A percentile compares a stretch with the other conserved stretches of the same genome.
Evolutionary conservation across 2,888 invertebrate species (phyloP).

Genomic region (Malthinus seriepunctatus): DNA sequence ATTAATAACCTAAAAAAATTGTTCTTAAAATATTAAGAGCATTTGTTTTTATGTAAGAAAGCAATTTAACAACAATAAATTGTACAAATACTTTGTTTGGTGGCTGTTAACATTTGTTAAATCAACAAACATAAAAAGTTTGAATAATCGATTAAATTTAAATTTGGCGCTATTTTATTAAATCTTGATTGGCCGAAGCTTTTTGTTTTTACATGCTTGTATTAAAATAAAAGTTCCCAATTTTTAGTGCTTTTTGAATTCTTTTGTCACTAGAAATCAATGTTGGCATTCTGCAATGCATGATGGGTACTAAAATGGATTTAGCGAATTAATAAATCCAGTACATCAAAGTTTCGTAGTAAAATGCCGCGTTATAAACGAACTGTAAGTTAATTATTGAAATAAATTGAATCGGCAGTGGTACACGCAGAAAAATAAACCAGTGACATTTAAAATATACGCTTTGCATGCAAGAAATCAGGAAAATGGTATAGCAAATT

Average conservation of each 20-base stretch:
- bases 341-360: slow-evolving; percentile 8
- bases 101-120: too few relatives aligned
- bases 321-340: slow-evolving; percentile 42
- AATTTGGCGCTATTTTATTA: not conserved
- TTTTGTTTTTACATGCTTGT: slow-evolving; percentile 16
- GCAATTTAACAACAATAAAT: too few relatives aligned
- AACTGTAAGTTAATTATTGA: slow-evolving; percentile 49
- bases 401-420: slow-evolving; percentile 22
- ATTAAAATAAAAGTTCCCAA: slow-evolving; percentile 47
- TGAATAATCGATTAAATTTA: not conserved
- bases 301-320: slow-evolving; percentile 50
- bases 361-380: slow-evolving; percentile 54
- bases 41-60: too few relatives aligned
- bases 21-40: too few relatives aligned
- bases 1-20: too few relatives aligned
- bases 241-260: slow-evolving; percentile 53
- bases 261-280: slow-evolving; percentile 55
- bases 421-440: slow-evolving; percentile 23
- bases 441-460: slow-evolving; percentile 32
- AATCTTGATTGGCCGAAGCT: slow-evolving; percentile 1
- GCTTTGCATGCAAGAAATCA: slow-evolving; percentile 43
- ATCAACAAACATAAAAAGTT: too few relatives aligned
- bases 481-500: slow-evolving; percentile 53
- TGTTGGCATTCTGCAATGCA: slow-evolving; percentile 52
- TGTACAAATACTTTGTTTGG: too few relatives aligned